Evolutionary conservation across 2,797 vertebrate genomes (phyloP).

Genomic region (Ptychadena robeensis): DNA sequence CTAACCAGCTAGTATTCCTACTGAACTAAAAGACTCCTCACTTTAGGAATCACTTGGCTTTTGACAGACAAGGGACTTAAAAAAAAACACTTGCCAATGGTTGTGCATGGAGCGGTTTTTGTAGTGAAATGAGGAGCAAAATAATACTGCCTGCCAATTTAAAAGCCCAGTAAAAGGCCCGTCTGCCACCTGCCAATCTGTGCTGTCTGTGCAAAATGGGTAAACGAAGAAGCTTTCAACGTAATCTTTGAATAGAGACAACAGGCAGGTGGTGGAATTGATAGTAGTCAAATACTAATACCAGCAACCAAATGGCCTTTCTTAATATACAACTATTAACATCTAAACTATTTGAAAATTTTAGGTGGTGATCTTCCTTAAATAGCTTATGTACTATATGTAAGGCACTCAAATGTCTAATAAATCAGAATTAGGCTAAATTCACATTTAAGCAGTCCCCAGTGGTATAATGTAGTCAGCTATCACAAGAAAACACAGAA

Average conservation of each 20-base stretch:
- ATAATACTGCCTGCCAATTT: neutral
- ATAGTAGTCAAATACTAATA: neutral
- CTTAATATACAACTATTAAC: neutral
- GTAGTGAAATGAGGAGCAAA: neutral
- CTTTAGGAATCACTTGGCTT: too few species aligned
- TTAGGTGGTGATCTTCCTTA: neutral
- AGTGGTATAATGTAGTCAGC: too few species aligned
- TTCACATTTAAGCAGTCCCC: too few species aligned
- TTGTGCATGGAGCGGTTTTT: neutral
- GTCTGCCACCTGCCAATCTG: neutral
- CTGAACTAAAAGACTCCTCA: too few species aligned
- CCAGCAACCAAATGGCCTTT: neutral
- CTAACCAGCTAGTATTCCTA: too few species aligned
- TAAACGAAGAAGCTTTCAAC: neutral
- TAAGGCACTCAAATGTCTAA: neutral
- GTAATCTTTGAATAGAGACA: neutral
- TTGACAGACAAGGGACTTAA: neutral
- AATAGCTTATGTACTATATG: neutral
- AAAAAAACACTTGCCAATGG: neutral
- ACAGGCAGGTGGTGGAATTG: neutral
- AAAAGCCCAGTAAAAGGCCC: neutral
- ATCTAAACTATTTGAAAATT: neutral
- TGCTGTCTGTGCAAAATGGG: neutral
- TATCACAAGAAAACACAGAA: too few species aligned
- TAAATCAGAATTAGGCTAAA: neutral